phyloP scores from a whole-genome alignment of 2,888 invertebrate genomes.

The Odontocolon sp. region DNA sequence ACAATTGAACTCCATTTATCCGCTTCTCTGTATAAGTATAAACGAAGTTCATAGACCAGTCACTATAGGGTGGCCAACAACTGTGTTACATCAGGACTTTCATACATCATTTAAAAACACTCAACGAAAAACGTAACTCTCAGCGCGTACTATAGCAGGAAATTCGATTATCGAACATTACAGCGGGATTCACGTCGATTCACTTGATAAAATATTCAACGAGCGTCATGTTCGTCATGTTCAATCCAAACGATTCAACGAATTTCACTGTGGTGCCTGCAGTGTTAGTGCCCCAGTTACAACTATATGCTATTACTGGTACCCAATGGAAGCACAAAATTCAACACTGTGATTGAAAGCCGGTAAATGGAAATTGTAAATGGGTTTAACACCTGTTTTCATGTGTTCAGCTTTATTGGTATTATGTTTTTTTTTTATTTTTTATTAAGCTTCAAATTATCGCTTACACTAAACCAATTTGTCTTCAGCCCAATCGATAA shows the following conservation, averaged over 20 bases:
- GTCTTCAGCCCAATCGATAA: too few species aligned
- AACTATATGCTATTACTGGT: background rate
- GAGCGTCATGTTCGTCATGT: background rate
- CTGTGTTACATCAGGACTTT: too few species aligned
- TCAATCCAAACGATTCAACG: background rate
- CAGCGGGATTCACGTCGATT: background rate
- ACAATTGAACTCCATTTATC: too few species aligned
- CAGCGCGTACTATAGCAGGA: too few species aligned
- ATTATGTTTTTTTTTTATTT: conserved; percentile 3
- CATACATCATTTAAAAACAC: too few species aligned
- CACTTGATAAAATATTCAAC: conserved; percentile 7
- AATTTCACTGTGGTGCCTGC: background rate
- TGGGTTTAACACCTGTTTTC: background rate
- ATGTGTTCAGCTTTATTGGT: background rate
- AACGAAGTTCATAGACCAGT: too few species aligned
- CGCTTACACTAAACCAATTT: too few species aligned
- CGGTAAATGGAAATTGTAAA: background rate
- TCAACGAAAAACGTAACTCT: too few species aligned
- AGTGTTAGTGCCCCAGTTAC: too few species aligned
- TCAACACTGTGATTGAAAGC: background rate
- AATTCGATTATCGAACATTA: background rate
- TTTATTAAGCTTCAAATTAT: too few species aligned
- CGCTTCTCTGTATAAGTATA: too few species aligned
- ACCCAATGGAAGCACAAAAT: background rate
- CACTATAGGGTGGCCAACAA: too few species aligned